phyloP scores from a whole-genome alignment of 2,888 invertebrate genomes.

The Rhingia rostrata region DNA sequence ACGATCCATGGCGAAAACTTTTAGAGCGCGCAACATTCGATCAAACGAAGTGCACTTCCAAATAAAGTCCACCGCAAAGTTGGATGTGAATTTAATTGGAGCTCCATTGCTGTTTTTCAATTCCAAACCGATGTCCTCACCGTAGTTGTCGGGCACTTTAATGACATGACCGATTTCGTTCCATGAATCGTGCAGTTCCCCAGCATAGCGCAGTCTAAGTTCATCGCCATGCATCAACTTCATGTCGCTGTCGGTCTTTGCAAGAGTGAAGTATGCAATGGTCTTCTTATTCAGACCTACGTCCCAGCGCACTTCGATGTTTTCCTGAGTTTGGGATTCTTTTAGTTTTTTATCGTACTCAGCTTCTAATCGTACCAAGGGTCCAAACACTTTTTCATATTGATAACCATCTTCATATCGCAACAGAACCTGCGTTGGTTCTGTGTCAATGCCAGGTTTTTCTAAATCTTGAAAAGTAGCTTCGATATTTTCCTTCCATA shows the following conservation, averaged over 20 bases:
- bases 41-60: slow-evolving; percentile 99
- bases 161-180: slow-evolving; percentile 99
- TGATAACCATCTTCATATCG: slow-evolving; percentile 99
- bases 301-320: slow-evolving; percentile 99
- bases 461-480: slow-evolving; percentile 99
- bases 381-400: slow-evolving; percentile 99
- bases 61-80: slow-evolving; percentile 99
- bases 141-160: slow-evolving; percentile 96
- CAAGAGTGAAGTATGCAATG: slow-evolving; percentile 97
- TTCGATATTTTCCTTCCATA: slow-evolving; percentile 99
- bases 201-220: slow-evolving; percentile 94
- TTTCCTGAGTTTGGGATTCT: slow-evolving; percentile 98
- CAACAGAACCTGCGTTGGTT: slow-evolving; percentile 91
- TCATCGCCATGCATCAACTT: slow-evolving; percentile 99
- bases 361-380: slow-evolving; percentile 97
- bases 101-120: slow-evolving; percentile 95
- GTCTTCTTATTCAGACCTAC: slow-evolving; percentile 98
- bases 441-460: slow-evolving; percentile 98
- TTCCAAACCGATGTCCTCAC: slow-evolving; percentile 99
- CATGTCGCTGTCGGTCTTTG: slow-evolving; percentile 99
- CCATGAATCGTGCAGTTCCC: slow-evolving; percentile 97
- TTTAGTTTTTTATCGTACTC: slow-evolving; percentile 99
- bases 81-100: slow-evolving; percentile 96
- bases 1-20: slow-evolving; percentile 98
- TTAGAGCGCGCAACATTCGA: slow-evolving; percentile 96